Percentiles rank a stretch among this genome's conserved stretches.
Evolutionary conservation across 2,888 invertebrate species (phyloP).

Genomic region (Meghimatium bilineatum): DNA sequence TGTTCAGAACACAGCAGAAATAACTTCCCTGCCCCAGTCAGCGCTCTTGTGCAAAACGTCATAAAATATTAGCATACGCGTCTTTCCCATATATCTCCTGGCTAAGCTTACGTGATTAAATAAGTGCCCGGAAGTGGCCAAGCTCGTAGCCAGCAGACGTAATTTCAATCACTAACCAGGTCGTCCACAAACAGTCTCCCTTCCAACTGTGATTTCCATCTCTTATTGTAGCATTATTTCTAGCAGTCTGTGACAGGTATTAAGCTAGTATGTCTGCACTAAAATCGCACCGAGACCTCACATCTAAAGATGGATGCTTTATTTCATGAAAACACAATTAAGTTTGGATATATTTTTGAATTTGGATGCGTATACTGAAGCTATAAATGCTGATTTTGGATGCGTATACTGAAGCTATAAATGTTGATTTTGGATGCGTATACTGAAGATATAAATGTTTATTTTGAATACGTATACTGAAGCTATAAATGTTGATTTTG

Average conservation of each 20-base stretch:
- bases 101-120: not conserved
- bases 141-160: not conserved
- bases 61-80: not conserved
- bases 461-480: too few species aligned
- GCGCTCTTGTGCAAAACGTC: not conserved
- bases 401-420: too few species aligned
- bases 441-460: too few species aligned
- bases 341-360: not conserved
- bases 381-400: not conserved
- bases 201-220: not conserved
- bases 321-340: not conserved
- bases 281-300: not conserved
- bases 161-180: constrained; percentile 16
- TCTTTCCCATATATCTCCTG: not conserved
- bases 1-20: not conserved
- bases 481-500: too few species aligned
- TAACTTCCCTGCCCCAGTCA: not conserved
- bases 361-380: not conserved
- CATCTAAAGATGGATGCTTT: not conserved
- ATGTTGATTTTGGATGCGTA: too few species aligned
- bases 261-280: not conserved
- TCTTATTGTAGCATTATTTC: not conserved
- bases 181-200: not conserved
- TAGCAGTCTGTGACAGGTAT: not conserved
- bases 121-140: not conserved